Conservation (phyloP, 2,888 invertebrate genomes). For the Spisula solida region DNA sequence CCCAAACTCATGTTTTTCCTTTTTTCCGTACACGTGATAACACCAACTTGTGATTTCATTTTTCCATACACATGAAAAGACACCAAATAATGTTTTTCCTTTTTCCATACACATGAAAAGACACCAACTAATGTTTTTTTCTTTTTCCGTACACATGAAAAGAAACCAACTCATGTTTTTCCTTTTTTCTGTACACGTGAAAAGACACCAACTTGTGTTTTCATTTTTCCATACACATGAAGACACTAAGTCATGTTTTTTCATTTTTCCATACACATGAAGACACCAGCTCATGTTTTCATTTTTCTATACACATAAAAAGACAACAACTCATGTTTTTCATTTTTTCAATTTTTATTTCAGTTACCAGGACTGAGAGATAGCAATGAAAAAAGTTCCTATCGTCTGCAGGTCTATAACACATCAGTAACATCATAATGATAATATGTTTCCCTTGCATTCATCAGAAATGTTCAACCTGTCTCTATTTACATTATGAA, state of each 20-base stretch:
- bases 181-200: not conserved
- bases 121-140: no score
- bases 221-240: no score
- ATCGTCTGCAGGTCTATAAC: constrained; percentile 26
- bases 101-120: no score
- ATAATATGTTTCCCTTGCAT: constrained; percentile 1
- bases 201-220: not conserved
- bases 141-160: no score
- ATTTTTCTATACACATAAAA: constrained; percentile 3
- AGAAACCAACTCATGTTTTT: no score
- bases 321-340: not conserved
- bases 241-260: no score
- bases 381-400: constrained; percentile 38
- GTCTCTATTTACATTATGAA: not conserved
- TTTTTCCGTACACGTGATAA: no score
- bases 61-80: no score
- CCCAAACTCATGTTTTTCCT: no score
- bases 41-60: no score
- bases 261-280: not conserved
- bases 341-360: constrained; percentile 50
- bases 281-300: not conserved
- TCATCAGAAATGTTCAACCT: constrained; percentile 3
- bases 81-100: no score
- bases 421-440: constrained; percentile 18
- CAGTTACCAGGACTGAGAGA: constrained; percentile 54